Percentiles rank a stretch among this genome's conserved stretches.
Evolutionary conservation across 2,888 invertebrate species (phyloP).

Genomic region (Ochropacha duplaris): DNA sequence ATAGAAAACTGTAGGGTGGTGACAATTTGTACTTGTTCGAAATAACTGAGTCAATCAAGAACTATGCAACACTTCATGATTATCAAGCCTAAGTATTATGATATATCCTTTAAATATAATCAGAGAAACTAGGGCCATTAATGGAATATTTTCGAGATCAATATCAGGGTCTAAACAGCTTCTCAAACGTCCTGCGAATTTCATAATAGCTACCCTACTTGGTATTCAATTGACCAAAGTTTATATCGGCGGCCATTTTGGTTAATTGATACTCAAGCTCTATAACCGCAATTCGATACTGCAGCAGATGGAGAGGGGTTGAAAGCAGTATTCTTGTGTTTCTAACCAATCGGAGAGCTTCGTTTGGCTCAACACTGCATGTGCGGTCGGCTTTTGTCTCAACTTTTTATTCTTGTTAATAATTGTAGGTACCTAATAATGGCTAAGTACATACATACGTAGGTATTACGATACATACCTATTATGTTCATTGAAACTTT

Average conservation of each 20-base stretch:
- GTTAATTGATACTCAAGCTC: conserved; percentile 56
- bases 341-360: conserved; percentile 42
- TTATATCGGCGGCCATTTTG: conserved; percentile 50
- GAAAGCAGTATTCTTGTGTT: conserved; percentile 41
- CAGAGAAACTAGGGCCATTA: neutral
- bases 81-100: neutral
- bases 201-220: neutral
- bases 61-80: neutral
- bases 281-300: conserved; percentile 55
- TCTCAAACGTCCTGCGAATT: neutral
- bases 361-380: conserved; percentile 21
- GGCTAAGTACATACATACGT: neutral
- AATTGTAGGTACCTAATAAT: neutral
- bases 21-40: no score
- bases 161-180: neutral
- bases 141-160: neutral
- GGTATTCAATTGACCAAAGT: conserved; percentile 2
- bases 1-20: no score
- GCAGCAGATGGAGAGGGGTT: conserved; percentile 46
- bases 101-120: no score
- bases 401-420: conserved; percentile 3
- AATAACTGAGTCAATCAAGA: neutral
- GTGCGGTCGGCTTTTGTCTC: conserved; percentile 14
- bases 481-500: no score
- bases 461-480: no score